Evolutionary conservation across 2,888 invertebrate species (phyloP), one percentile per base, ranked within the genome.

Genomic region (Eupithecia subfuscata): DNA sequence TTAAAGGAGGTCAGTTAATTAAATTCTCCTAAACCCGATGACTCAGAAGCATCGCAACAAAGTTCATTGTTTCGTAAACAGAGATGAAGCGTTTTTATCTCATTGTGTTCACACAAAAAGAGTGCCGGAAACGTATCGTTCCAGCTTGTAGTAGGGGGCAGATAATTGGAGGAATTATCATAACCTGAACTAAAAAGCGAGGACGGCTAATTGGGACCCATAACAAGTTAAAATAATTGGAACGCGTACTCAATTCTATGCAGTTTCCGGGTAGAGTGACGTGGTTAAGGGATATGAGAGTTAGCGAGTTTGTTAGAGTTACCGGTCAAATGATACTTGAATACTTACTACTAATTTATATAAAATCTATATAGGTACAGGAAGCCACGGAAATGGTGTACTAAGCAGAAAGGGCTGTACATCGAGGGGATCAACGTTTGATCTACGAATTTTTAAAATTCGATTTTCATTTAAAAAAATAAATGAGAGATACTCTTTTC

Each of bases 111-210:
- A 73, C 67, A 78, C 71, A 77, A 77, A 73, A 65, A 73, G 40
- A 75, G 68, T 76, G 63, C 71, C 73, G 75, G 75, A 78, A 75
- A 68, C 73, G 25, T 70, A 60, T 69, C 73, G 79, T 79, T 80
- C 81, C 78, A 81, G 76, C 79, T 75, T 73, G 60, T 70, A 77
- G 75, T 69, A 75, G 75, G 71, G 71, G 79, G 72, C 74, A 73
- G 71, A 70, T 48, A 79, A 80, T 80, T 79, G 75, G 34, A n/a
- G 75, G 70, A 81, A 79, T 81, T 80, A 79, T 75, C 70, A 76
- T 69, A 69, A 75, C 75, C 75, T 69, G 75, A 73, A 74, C 71
- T 74, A 74, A 76, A 76, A 75, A 78, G 78, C 76, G 76, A 78
- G 79, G 71, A 73, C 78, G 69, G 64, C 48, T 80, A 81, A 81